Base-by-base conservation (phyloP, 2,113 vertebrate genomes). In the Megaleporinus macrocephalus region DNA sequence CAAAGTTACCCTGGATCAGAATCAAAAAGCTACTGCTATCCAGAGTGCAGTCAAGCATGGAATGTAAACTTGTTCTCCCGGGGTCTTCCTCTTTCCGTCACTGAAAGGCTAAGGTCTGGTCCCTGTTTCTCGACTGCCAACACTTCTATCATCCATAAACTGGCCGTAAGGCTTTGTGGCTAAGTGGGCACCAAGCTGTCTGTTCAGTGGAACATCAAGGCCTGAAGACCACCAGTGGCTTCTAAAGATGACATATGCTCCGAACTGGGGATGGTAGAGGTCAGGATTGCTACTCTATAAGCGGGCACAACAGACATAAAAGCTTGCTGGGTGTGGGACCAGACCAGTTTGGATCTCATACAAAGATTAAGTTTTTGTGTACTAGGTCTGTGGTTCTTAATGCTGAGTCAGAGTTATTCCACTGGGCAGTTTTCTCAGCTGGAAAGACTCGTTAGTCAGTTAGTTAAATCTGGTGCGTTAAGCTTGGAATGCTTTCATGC, bases 201-300 rank as follows among this genome's bases (percentile, higher is more conserved):
- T 85, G 76, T 68, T 79, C 76, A 79, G 24, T 82, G 80, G 63
- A 63, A 70, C 71, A 57, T 78, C 70, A 70, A 82, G 71, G 49
- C 80, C 76, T 57, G 30, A 82, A 70, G 72, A 82, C 63, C 53
- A 79, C 62, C 55, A 82, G 80, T 71, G 80, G 41, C 44, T 76
- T 75, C 70, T 55, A 26, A 55, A 79, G 33, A 75, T 36, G 70
- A 81, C 75, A 82, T 30, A 36, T 85, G 29, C 74, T 82, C 62
- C 73, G 44, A 78, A 74, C 15, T 13, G 73, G 30, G 27, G 33
- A 69, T 72, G 27, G 20, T 51, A 73, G 29, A 78, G 41, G 61
- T 78, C 51, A 49, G 71, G 69, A 15, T 36, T 59, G 51, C 15
- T 63, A 49, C 20, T 49, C 59, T 57, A 29, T 72, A 33, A 51